Conservation (phyloP, 2,797 vertebrate species). For the Phaenicophaeus curvirostris region DNA sequence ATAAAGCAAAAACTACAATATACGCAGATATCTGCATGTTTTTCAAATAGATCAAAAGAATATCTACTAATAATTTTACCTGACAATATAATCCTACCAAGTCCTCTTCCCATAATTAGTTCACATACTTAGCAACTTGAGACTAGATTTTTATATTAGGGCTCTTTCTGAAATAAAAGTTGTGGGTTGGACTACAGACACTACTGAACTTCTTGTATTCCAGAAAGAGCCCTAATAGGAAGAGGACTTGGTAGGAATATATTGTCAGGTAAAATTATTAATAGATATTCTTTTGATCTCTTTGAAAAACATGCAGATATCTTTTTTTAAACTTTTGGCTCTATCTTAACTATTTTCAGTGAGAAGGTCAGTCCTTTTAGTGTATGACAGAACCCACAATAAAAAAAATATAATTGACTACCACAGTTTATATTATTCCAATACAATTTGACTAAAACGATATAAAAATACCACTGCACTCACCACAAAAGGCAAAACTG, state of each 20-base stretch:
- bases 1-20: background rate
- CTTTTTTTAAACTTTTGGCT: background rate
- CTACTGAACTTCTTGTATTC: too few relatives aligned
- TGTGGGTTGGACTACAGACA: background rate
- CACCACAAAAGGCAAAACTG: background rate
- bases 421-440: background rate
- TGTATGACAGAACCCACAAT: background rate
- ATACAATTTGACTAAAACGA: background rate
- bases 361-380: background rate
- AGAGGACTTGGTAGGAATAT: background rate
- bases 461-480: background rate
- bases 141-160: background rate
- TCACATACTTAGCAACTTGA: background rate
- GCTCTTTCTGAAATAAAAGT: background rate
- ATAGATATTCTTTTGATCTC: background rate
- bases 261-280: background rate
- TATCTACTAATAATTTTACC: background rate
- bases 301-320: background rate
- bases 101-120: background rate
- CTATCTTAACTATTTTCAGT: background rate
- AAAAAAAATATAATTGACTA: background rate
- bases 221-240: too few relatives aligned
- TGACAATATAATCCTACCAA: background rate
- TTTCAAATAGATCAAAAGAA: background rate
- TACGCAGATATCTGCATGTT: background rate